Conservation (phyloP, 2,888 invertebrate genomes). For the Flabesymbios commensalis region DNA sequence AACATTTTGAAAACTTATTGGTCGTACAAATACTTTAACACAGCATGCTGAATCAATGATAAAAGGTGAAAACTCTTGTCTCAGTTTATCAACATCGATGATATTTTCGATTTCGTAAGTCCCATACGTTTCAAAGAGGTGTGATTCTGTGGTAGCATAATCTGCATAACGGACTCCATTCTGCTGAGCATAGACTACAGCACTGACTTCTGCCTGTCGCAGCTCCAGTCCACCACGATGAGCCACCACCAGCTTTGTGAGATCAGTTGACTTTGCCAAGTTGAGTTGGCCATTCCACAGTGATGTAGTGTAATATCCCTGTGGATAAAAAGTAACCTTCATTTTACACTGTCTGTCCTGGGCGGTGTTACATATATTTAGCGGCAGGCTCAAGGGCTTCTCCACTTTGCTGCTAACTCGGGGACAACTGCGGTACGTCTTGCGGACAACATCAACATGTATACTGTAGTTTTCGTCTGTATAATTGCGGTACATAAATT, state of each 20-base stretch:
- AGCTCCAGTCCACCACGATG: constrained; percentile 34
- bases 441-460: constrained; percentile 31
- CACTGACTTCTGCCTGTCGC: constrained; percentile 26
- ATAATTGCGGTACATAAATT: constrained; percentile 61
- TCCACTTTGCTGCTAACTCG: constrained; percentile 35
- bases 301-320: constrained; percentile 33
- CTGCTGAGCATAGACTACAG: constrained; percentile 29
- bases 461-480: constrained; percentile 47
- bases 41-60: constrained; percentile 26
- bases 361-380: constrained; percentile 26
- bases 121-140: constrained; percentile 33
- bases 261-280: constrained; percentile 32
- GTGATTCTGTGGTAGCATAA: constrained; percentile 20
- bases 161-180: constrained; percentile 26
- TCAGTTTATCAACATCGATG: constrained; percentile 26
- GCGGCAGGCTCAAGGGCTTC: constrained; percentile 29
- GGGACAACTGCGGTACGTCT: constrained; percentile 30
- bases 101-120: constrained; percentile 31
- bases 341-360: constrained; percentile 33
- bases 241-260: constrained; percentile 30
- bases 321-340: constrained; percentile 33
- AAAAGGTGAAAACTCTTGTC: constrained; percentile 19
- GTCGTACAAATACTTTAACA: constrained; percentile 31
- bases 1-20: constrained; percentile 27
- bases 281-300: constrained; percentile 36